Conservation (phyloP, 2,888 invertebrate genomes). For the Muscina levida region DNA sequence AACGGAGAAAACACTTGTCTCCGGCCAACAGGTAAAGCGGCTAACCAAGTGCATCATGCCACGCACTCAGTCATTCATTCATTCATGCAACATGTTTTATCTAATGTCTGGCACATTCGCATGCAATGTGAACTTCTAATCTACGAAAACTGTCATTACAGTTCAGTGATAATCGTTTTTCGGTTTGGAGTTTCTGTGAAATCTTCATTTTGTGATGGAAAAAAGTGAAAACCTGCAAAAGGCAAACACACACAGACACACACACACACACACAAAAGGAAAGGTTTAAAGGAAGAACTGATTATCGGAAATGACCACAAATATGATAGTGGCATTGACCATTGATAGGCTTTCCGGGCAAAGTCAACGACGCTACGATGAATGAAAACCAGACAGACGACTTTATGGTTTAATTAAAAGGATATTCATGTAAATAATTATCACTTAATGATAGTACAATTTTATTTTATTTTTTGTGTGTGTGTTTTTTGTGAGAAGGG, state of each 20-base stretch:
- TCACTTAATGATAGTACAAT: constrained; percentile 52
- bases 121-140: constrained; percentile 60
- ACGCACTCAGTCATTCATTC: constrained; percentile 18
- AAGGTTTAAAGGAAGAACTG: constrained; percentile 35
- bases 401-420: constrained; percentile 77
- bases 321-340: constrained; percentile 64
- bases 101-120: constrained; percentile 64
- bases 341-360: constrained; percentile 57
- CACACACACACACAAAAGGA: not conserved
- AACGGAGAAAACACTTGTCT: constrained; percentile 56
- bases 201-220: constrained; percentile 1
- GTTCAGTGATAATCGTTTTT: constrained; percentile 61
- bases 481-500: constrained; percentile 23
- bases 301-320: constrained; percentile 68
- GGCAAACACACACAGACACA: not conserved
- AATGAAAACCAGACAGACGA: constrained; percentile 53
- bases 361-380: constrained; percentile 42
- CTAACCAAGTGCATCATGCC: not conserved
- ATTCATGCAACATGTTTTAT: constrained; percentile 44
- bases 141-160: constrained; percentile 66
- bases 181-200: constrained; percentile 14
- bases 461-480: too few species aligned
- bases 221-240: not conserved
- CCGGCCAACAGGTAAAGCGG: constrained; percentile 38
- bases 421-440: constrained; percentile 75